These are phyloP conservation scores for Pristionchus arcanus DNA, from an alignment of 2,888 invertebrate species.

Conservation along the genomic window DNA sequence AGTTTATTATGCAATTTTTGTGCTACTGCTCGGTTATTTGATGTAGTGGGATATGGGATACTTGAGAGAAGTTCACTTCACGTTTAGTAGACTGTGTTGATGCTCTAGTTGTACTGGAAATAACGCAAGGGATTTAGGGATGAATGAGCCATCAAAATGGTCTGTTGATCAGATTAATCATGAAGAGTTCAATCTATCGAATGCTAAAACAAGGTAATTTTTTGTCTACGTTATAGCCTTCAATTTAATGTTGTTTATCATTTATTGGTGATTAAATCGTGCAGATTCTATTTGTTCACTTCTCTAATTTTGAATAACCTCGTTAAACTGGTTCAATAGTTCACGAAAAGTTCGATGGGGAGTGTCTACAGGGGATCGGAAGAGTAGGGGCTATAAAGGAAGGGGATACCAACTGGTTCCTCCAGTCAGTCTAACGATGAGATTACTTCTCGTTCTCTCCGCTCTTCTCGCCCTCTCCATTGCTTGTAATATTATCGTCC, in stretches of 20 bases:
- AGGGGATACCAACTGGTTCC: background rate
- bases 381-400: constrained; percentile 8
- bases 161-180: background rate
- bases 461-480: constrained; percentile 61
- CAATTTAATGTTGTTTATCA: background rate
- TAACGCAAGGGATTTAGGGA: background rate
- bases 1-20: no score
- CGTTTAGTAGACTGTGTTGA: background rate
- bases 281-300: background rate
- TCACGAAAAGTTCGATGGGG: background rate
- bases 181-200: background rate
- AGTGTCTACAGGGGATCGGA: constrained; percentile 10
- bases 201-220: background rate
- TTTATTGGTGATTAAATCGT: background rate
- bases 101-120: background rate
- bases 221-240: background rate
- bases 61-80: background rate
- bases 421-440: constrained; percentile 33
- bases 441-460: constrained; percentile 61
- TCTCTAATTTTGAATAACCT: background rate
- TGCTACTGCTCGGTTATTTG: background rate
- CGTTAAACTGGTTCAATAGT: no score
- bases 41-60: background rate
- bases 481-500: constrained; percentile 77
- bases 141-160: background rate